phyloP scores from a whole-genome alignment of 2,888 invertebrate species.

The Dryomyza anilis region DNA sequence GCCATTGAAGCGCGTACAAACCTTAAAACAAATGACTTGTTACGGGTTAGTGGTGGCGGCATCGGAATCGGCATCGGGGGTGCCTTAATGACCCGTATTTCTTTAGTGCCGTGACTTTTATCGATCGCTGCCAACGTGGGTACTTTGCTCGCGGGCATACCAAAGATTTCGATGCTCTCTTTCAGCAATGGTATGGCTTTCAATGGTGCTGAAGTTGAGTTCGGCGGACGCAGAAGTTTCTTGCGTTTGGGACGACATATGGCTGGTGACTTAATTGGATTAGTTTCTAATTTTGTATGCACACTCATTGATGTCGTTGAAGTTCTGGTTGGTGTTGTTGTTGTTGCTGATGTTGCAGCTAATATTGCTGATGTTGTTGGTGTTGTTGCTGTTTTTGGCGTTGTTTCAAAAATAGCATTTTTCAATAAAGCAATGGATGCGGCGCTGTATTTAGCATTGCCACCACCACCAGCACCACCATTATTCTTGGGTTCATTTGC shows the following conservation, averaged over 20 bases:
- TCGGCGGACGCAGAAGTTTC: slow-evolving; percentile 29
- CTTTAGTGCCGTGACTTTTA: slow-evolving; percentile 37
- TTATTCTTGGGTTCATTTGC: not conserved
- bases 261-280: slow-evolving; percentile 37
- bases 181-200: slow-evolving; percentile 37
- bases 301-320: slow-evolving; percentile 22
- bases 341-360: slow-evolving; percentile 9
- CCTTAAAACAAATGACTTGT: slow-evolving; percentile 47
- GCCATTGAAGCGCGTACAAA: slow-evolving; percentile 42
- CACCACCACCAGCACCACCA: not conserved
- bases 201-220: slow-evolving; percentile 35
- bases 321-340: not conserved
- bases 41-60: slow-evolving; percentile 34
- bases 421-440: not conserved
- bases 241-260: slow-evolving; percentile 39
- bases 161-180: slow-evolving; percentile 36
- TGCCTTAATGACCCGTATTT: slow-evolving; percentile 43
- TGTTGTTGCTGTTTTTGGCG: slow-evolving; percentile 4
- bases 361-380: not conserved
- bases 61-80: slow-evolving; percentile 22
- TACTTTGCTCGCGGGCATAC: slow-evolving; percentile 22
- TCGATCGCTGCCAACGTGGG: not conserved
- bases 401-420: not conserved
- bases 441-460: slow-evolving; percentile 10
- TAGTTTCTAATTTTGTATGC: slow-evolving; percentile 37